phyloP scores from a whole-genome alignment of 2,113 vertebrate genomes.

The Psittacus erithacus region DNA sequence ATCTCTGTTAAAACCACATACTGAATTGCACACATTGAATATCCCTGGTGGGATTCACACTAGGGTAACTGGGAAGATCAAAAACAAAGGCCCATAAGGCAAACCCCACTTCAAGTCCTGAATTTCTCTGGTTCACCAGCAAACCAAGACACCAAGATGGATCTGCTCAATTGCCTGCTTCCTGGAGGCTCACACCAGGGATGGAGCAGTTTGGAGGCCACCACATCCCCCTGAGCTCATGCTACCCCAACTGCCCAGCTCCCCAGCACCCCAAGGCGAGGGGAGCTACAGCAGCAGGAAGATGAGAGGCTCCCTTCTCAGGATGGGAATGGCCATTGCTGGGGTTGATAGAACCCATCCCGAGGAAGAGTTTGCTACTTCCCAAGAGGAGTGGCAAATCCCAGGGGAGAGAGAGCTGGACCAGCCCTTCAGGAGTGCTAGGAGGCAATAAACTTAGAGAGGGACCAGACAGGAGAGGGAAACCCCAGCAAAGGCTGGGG shows the following conservation, averaged over 20 bases:
- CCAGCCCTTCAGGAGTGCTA: neutral
- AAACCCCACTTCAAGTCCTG: neutral
- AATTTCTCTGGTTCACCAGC: neutral
- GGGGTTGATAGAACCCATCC: neutral
- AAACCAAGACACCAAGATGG: neutral
- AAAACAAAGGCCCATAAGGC: accelerated
- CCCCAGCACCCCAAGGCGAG: neutral
- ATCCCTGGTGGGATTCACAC: neutral
- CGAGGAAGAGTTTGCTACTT: neutral
- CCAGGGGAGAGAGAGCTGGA: neutral
- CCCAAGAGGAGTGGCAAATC: neutral
- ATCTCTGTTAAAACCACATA: neutral
- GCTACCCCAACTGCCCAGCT: neutral
- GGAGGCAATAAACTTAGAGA: neutral
- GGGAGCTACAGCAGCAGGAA: neutral
- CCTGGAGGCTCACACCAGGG: neutral
- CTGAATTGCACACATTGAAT: neutral
- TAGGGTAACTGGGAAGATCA: neutral
- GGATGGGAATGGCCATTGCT: neutral
- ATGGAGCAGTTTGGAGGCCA: neutral
- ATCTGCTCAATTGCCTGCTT: accelerated
- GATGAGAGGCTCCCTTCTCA: neutral
- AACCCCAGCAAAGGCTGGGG: neutral
- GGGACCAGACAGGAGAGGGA: neutral
- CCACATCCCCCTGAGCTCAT: neutral